Evolutionary conservation across 1,140 invertebrate genomes (phyloP).

Genomic region (Drosophila lini): DNA sequence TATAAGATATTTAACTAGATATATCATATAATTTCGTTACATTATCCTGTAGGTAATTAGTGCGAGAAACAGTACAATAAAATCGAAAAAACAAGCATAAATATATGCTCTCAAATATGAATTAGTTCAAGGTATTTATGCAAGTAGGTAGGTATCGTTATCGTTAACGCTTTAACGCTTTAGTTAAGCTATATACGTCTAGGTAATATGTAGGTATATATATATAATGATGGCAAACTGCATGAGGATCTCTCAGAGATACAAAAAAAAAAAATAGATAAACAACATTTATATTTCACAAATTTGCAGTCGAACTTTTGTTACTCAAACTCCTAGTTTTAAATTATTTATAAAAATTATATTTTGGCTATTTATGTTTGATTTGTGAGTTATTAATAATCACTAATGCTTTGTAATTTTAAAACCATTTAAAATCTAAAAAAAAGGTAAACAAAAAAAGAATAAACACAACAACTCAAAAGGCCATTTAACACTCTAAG

Average conservation of each 20-base stretch:
- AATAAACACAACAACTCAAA: too few species aligned
- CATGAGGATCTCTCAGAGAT: constrained; percentile 27
- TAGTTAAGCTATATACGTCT: constrained; percentile 46
- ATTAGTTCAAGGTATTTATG: constrained; percentile 48
- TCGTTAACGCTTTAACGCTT: constrained; percentile 38
- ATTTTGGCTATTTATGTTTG: not conserved
- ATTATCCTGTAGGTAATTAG: constrained; percentile 68
- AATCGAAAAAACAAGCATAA: constrained; percentile 73
- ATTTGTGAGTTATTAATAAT: not conserved
- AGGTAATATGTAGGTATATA: constrained; percentile 40
- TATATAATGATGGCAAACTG: constrained; percentile 43
- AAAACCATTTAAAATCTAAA: too few species aligned
- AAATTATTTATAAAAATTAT: not conserved
- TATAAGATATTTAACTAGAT: constrained; percentile 55
- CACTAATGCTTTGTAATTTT: too few species aligned
- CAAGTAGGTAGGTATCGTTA: constrained; percentile 52
- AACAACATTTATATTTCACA: not conserved
- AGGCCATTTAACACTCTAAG: too few species aligned
- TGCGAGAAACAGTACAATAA: constrained; percentile 79
- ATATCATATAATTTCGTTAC: constrained; percentile 46
- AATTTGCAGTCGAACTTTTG: constrained; percentile 22
- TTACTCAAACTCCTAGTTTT: constrained; percentile 10
- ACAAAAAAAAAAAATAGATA: not conserved
- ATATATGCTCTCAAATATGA: constrained; percentile 69
- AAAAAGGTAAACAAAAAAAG: too few species aligned